These are phyloP conservation scores for Aricia agestis DNA, from an alignment of 1,140 invertebrate species.

Conservation along the genomic window DNA sequence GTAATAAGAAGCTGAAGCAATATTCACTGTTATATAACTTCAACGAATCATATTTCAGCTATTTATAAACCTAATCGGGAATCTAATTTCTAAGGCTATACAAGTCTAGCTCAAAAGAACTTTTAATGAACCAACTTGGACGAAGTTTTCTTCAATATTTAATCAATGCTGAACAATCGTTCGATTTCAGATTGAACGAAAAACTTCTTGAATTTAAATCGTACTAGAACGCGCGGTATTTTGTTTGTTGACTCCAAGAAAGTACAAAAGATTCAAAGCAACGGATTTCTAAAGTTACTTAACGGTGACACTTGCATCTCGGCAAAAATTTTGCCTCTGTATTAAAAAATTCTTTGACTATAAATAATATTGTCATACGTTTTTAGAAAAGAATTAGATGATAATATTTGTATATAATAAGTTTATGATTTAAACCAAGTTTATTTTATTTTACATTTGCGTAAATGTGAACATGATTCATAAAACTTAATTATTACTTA, in stretches of 20 bases:
- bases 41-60: neutral
- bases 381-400: too few species aligned
- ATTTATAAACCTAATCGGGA: neutral
- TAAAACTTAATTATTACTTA: too few species aligned
- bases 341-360: too few species aligned
- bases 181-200: neutral
- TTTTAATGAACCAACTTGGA: neutral
- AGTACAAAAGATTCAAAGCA: neutral
- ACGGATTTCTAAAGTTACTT: too few species aligned
- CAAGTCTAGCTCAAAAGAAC: neutral
- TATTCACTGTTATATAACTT: neutral
- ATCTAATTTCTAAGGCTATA: neutral
- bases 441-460: too few species aligned
- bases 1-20: too few species aligned
- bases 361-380: too few species aligned
- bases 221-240: neutral
- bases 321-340: too few species aligned
- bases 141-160: conserved; percentile 1
- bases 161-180: neutral
- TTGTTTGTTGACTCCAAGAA: neutral
- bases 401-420: too few species aligned
- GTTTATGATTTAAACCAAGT: too few species aligned
- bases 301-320: too few species aligned
- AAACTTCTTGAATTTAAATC: neutral
- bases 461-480: too few species aligned